Evolutionary conservation across 2,888 invertebrate species (phyloP).

Genomic region (Drosophila atripex): DNA sequence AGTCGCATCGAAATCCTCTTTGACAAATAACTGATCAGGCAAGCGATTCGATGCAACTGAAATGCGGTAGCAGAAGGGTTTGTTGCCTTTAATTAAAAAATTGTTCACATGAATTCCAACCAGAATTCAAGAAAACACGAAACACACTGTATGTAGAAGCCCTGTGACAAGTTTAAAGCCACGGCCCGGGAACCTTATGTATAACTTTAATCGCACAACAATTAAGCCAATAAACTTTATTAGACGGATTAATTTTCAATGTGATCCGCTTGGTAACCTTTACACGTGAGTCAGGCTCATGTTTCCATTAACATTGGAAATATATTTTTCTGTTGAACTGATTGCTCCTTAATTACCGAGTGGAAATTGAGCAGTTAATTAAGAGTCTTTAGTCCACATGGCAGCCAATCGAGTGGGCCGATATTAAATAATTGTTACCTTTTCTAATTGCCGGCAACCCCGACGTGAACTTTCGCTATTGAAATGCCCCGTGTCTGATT

Average conservation of each 20-base stretch:
- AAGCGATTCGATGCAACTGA: constrained; percentile 28
- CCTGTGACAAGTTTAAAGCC: neutral
- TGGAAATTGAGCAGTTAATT: constrained; percentile 12
- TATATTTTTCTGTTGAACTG: constrained; percentile 15
- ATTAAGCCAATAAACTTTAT: constrained; percentile 3
- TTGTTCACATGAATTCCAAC: constrained; percentile 6
- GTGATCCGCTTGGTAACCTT: constrained; percentile 28
- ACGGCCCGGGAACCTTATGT: neutral
- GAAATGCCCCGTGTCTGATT: constrained; percentile 15
- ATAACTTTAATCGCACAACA: neutral
- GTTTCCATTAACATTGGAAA: constrained; percentile 15
- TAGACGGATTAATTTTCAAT: constrained; percentile 25
- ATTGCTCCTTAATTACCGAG: constrained; percentile 21
- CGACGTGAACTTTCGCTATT: constrained; percentile 33
- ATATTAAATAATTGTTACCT: constrained; percentile 29
- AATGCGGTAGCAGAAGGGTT: constrained; percentile 14
- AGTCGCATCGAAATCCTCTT: constrained; percentile 35
- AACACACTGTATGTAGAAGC: neutral
- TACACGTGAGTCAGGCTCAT: constrained; percentile 5
- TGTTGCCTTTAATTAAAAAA: constrained; percentile 34
- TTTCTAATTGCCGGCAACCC: constrained; percentile 19
- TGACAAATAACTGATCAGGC: constrained; percentile 44
- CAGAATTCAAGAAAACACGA: neutral
- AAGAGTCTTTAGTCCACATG: neutral
- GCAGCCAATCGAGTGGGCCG: constrained; percentile 3